Evolutionary conservation across 2,888 invertebrate species (phyloP), one percentile per base, ranked within the genome.

Genomic region (Phoenoteleia sp.): DNA sequence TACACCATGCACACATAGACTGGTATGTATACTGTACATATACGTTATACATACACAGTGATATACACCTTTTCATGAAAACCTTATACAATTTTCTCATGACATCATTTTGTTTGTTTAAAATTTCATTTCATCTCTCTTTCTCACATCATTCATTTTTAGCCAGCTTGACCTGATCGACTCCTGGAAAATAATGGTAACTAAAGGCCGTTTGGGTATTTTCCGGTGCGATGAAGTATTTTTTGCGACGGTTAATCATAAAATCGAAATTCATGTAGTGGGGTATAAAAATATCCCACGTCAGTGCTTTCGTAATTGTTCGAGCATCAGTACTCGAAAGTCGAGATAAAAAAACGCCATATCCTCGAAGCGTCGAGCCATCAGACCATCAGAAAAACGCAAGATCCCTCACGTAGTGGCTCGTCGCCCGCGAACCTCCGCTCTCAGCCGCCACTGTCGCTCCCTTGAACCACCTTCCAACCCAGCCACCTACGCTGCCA

Each of bases 331-430:
- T 36, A 3, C 58, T 58, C 47, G 45, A 58, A 72, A 42, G 45
- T 19, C 27, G 29, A 54, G 54, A 75, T 75, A 75, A 52, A 75
- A 75, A 75, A 75, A 36, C 21, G 42, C 64, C 19, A 54, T 62
- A 64, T 36, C 54, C 39, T 52, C 15, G 21, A 36, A 62, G 60
- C 60, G 42, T n/a, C 60, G 42, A 19, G 62, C 74, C 52, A 74
- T 62, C 62, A 42, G 54, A 54, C 27, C 25, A 25, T 23, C 25
- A 62, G 74, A 64, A 75, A 75, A 75, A 75, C 56, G 66, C 33
- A 54, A 64, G 75, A 66, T 66, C 66, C 75, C 76, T 66, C 75
- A 36, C 64, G 66, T 62, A 67, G 47, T 72, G 74, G 84, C 76
- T 71, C 71, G 84, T 71, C 42, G 72, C 54, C 56, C 72, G 69